Evolutionary conservation across 2,113 vertebrate species (phyloP), one percentile per base, ranked within the genome.

Genomic region (Chlorocebus sabaeus): DNA sequence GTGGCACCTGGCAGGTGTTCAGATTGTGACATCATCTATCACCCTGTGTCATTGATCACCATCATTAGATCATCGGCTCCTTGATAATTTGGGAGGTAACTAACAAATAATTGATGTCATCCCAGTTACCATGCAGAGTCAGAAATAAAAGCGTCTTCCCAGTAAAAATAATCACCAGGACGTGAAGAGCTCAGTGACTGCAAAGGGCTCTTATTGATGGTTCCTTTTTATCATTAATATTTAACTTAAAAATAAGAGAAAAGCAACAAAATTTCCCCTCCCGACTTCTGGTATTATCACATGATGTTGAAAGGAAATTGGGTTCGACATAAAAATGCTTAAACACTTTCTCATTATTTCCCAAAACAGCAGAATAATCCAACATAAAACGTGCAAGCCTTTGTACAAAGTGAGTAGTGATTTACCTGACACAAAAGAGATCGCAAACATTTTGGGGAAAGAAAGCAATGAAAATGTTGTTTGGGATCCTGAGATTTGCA

Each of bases 151-250:
- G 48, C 61, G 16, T 12, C 30, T 84, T 82, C 27, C 3, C 6
- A 23, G 59, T 22, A 48, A n/a, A 59, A 72, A 40, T 3, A 23
- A 20, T 48, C 32, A 8, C 35, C 40, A 12, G 40, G 32, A 0
- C 48, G 16, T 16, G 45, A 30, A 43, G 5, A 27, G 6, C 43
- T 20, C 45, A 0, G 0, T 16, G 40, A 27, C 50, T 86, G 0
- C 0, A 48, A 72, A 45, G 14, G 61, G 11, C 0, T 45, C 61
- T 55, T 17, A 75, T 22, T 55, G 79, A 72, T 23, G 78, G 43
- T 0, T 5, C 0, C 0, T 0, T 18, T 75, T 72, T 20, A 40
- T 68, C 10, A 30, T 22, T 2, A 17, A 92, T 12, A 52, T 88
- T 73, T 30, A 40, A 80, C 25, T 75, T 7, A n/a, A 70, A 78